Evolutionary conservation across 1,140 invertebrate species (phyloP).

Genomic region (Diorhabda sublineata): DNA sequence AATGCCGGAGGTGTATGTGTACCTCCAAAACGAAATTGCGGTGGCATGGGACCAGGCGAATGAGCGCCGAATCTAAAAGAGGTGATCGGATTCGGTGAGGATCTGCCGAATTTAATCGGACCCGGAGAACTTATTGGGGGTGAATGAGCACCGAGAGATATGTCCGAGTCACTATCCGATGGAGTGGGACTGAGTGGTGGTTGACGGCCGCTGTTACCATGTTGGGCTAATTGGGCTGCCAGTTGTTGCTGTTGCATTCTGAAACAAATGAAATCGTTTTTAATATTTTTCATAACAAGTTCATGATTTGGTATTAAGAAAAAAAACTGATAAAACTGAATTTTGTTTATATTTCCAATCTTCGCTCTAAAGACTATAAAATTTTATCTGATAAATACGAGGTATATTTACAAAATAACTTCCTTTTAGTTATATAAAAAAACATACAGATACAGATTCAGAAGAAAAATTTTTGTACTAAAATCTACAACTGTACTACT

Average conservation of each 20-base stretch:
- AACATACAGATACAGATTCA: too few relatives aligned
- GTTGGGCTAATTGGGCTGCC: constrained; percentile 45
- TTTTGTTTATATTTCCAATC: too few relatives aligned
- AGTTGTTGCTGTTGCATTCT: constrained; percentile 49
- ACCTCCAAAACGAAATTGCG: constrained; percentile 42
- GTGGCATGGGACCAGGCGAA: constrained; percentile 45
- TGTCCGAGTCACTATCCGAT: constrained; percentile 53
- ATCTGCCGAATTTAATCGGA: constrained; percentile 38
- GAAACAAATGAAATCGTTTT: constrained; percentile 27
- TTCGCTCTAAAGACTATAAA: too few relatives aligned
- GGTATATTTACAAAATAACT: too few relatives aligned
- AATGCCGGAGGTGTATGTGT: constrained; percentile 37
- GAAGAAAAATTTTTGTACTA: too few relatives aligned
- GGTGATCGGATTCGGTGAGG: constrained; percentile 43
- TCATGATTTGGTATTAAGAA: too few relatives aligned
- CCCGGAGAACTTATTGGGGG: constrained; percentile 49
- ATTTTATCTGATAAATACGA: too few relatives aligned
- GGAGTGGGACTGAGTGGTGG: constrained; percentile 41
- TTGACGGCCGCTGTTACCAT: constrained; percentile 34
- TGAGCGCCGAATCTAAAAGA: constrained; percentile 44
- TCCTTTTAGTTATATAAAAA: too few relatives aligned
- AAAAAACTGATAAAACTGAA: too few relatives aligned
- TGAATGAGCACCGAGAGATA: constrained; percentile 54
- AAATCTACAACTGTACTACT: neutral
- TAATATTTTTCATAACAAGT: neutral